Evolutionary conservation across 2,113 vertebrate species (phyloP), one percentile per base, ranked within the genome.

Genomic region (Sceloporus undulatus): DNA sequence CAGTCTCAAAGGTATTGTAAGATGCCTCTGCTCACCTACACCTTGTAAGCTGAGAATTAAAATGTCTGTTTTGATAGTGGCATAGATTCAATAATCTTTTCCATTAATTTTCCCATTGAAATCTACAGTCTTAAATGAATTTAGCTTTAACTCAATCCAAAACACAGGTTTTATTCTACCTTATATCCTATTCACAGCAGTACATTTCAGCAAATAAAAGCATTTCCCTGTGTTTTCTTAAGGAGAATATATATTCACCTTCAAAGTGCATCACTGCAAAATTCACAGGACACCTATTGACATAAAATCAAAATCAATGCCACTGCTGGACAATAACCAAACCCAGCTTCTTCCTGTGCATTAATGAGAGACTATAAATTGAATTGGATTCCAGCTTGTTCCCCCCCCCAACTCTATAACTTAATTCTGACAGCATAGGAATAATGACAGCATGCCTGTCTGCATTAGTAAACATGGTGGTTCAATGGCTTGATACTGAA

Each of bases 201-300:
- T 89, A 88, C 52, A 77, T 74, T 91, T 90, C 75, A 88, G 80
- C 79, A 91, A 86, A 59, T 91, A 90, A 91, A 91, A 87, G 74
- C 0, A 16, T 40, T 6, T 7, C 8, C 9, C 59, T 54, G 65
- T 7, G 23, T 10, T 3, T 79, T 85, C 79, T 29, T 59, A 83
- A 68, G 4, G 54, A 76, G 85, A 54, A 70, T 89, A 68, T 23
- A 1, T 6, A 14, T 11, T 89, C 9, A 48, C 42, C 16, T 85
- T 76, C 48, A 62, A 62, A n/a, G 75, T 42, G 25, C 34, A 66
- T 42, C 70, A 81, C 4, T 68, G 40, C 14, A 92, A 80, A 87
- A 81, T 92, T 92, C 29, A 85, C 34, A 91, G 86, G 40, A 87
- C 48, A 52, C 16, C 19, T 74, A 77, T 5, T 85, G 76, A 81